Evolutionary conservation across 2,888 invertebrate genomes (phyloP).

Genomic region (Cheilosia soror): DNA sequence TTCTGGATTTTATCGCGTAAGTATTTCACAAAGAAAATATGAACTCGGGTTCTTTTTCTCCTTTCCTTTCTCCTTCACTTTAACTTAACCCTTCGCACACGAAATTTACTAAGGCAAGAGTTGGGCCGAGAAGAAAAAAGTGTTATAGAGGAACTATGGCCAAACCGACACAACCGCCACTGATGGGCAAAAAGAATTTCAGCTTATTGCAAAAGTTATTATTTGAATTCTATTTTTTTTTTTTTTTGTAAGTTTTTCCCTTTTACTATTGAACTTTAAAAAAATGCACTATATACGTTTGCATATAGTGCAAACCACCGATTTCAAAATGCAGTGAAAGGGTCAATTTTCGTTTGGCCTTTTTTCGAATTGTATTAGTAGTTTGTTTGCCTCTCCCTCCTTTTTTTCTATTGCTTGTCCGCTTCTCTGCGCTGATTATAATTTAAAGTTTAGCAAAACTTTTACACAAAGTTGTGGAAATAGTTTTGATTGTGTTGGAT

Average conservation of each 20-base stretch:
- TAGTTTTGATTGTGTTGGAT: conserved; percentile 69
- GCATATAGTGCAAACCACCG: conserved; percentile 21
- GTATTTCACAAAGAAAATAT: conserved; percentile 69
- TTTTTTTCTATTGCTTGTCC: not conserved
- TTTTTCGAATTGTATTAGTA: conserved; percentile 12
- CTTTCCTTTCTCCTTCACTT: conserved; percentile 32
- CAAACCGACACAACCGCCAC: conserved; percentile 41
- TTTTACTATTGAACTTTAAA: conserved; percentile 32
- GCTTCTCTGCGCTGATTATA: conserved; percentile 52
- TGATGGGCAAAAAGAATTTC: conserved; percentile 53
- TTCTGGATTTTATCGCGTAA: conserved; percentile 63
- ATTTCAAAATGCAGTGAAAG: conserved; percentile 31
- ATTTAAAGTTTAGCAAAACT: conserved; percentile 70
- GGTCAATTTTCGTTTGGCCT: conserved; percentile 8
- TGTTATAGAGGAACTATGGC: conserved; percentile 36
- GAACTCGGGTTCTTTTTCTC: conserved; percentile 34
- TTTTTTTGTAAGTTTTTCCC: conserved; percentile 13
- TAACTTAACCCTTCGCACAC: conserved; percentile 39
- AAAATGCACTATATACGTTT: conserved; percentile 1
- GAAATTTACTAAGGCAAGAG: conserved; percentile 30
- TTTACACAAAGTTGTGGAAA: conserved; percentile 60
- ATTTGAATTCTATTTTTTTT: conserved; percentile 55
- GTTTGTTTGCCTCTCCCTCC: conserved; percentile 13
- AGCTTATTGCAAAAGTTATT: conserved; percentile 75
- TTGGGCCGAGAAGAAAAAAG: conserved; percentile 11